Evolutionary conservation across 2,797 vertebrate genomes (phyloP), one percentile per base, ranked within the genome.

Genomic region (Falco rusticolus): DNA sequence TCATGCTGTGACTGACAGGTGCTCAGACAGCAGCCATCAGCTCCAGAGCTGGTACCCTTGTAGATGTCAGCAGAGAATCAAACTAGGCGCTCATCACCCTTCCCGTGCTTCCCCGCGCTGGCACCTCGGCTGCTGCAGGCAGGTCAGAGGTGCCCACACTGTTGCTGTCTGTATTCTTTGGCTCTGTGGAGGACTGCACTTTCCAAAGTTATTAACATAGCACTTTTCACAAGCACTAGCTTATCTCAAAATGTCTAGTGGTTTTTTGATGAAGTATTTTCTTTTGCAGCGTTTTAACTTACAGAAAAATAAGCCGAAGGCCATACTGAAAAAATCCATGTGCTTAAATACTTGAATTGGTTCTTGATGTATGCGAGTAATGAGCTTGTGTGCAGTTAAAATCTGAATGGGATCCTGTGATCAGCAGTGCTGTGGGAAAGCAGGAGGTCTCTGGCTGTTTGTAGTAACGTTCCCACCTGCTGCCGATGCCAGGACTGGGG

Each of bases 251-350:
- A 74, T 57, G 34, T 64, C 25, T 33, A 74, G 34, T 69, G 51
- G 16, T 74, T 71, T 90, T 94, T 93, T 91, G 56, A 83, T 77
- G 34, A 95, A 92, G 76, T 69, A 72, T 89, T 92, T 95, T 85
- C 41, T 34, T 93, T 88, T 94, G 16, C 80, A 90, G 61, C 71
- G 82, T 83, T 81, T 89, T 83, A 80, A 83, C 64, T 83, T 87
- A 47, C 34, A 87, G 64, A 74, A 94, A 76, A 90, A 88, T 43
- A 91, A 94, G 51, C 57, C 88, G 85, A 80, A 94, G 64, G 84
- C 90, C 84, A 87, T 90, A 66, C 26, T 90, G 59, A 88, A 93
- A 93, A 75, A 74, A 72, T 33, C 45, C 1, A 7, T 51, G 51
- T 37, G 63, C 28, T 92, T 90, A 77, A 95, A 56, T 71, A 66